Percentiles rank a stretch among this genome's conserved stretches.
phyloP scores from a whole-genome alignment of 2,797 vertebrate species.

The Sebastes umbrosus region DNA sequence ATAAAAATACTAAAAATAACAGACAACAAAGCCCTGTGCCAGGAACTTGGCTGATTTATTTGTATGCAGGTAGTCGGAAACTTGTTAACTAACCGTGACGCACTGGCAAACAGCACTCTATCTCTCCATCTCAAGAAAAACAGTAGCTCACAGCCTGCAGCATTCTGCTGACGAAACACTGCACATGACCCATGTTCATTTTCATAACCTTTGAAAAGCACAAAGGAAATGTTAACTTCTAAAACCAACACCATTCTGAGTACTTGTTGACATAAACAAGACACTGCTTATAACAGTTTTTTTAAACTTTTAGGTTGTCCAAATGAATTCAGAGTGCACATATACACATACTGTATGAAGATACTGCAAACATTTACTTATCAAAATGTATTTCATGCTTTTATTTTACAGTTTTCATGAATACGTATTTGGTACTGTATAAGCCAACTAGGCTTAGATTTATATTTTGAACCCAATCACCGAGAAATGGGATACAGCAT shows the following conservation, averaged over 20 bases:
- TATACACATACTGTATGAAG: background rate
- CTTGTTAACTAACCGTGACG: conserved; percentile 49
- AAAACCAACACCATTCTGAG: conserved; percentile 18
- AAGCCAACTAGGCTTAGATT: background rate
- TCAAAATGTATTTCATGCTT: background rate
- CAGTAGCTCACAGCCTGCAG: conserved; percentile 33
- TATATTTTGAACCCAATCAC: background rate
- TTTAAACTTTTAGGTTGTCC: background rate
- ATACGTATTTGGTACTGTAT: background rate
- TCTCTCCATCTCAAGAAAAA: conserved; percentile 41
- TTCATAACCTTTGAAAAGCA: conserved; percentile 42
- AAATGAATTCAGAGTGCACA: background rate
- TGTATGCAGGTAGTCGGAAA: conserved; percentile 40
- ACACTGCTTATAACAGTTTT: background rate
- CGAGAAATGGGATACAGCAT: too few species aligned
- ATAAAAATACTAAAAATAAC: conserved; percentile 44
- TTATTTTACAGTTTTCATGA: background rate
- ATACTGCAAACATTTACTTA: background rate
- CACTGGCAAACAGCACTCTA: conserved; percentile 30
- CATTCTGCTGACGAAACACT: conserved; percentile 18
- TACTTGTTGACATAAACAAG: conserved; percentile 28
- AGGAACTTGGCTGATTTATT: conserved; percentile 34
- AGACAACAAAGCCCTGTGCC: conserved; percentile 37
- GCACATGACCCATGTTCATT: conserved; percentile 31
- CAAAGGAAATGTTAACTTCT: conserved; percentile 34